Percentiles rank a stretch among this genome's conserved stretches.
Conservation (phyloP, 1,140 invertebrate species). For the Lysiphlebus fabarum region DNA sequence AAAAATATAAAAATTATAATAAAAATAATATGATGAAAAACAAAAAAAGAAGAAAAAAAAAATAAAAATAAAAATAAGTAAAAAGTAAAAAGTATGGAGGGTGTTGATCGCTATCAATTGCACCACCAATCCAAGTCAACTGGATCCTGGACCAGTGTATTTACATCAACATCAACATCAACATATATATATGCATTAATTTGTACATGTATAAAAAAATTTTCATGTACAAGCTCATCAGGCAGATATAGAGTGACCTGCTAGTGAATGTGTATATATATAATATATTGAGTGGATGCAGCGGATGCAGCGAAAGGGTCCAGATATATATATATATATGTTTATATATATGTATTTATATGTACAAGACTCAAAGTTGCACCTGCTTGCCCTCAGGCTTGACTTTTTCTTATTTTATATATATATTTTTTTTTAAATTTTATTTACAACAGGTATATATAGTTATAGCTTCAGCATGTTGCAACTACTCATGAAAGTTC, state of each 20-base stretch:
- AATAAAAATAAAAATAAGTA: too few species aligned
- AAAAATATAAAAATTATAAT: too few species aligned
- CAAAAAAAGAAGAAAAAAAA: too few species aligned
- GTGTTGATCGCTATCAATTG: conserved; percentile 28
- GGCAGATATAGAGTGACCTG: neutral
- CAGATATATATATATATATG: too few species aligned
- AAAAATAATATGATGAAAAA: too few species aligned
- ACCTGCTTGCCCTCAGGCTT: conserved; percentile 40
- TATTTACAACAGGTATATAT: conserved; percentile 2
- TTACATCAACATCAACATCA: too few species aligned
- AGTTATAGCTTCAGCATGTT: too few species aligned
- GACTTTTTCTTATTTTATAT: conserved; percentile 21
- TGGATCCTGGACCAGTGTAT: neutral
- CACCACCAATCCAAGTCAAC: conserved; percentile 13
- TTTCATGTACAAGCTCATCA: conserved; percentile 19
- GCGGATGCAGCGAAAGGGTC: too few species aligned
- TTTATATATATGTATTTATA: too few species aligned
- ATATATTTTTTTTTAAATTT: conserved; percentile 24
- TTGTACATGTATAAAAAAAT: neutral
- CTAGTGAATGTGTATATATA: neutral
- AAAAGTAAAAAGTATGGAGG: neutral
- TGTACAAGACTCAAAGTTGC: conserved; percentile 10
- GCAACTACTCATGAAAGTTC: too few species aligned
- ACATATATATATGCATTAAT: conserved; percentile 2
- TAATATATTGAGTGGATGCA: too few species aligned